Conservation (phyloP, 2,797 vertebrate species). For the Sebastes paucispinis region DNA sequence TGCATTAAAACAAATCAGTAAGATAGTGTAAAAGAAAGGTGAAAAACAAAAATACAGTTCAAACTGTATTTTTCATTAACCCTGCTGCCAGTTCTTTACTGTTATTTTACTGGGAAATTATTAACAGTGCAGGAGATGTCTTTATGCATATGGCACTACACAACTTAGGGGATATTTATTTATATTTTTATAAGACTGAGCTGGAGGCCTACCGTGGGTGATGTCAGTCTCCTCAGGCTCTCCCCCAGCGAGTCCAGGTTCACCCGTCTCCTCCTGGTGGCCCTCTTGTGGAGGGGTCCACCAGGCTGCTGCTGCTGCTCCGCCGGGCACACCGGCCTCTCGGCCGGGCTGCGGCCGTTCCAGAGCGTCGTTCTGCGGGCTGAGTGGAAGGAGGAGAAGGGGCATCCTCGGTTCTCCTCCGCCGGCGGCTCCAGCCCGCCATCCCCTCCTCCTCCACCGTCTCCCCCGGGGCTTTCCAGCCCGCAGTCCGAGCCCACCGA, state of each 20-base stretch:
- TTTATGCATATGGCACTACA: not conserved
- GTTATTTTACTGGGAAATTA: no score
- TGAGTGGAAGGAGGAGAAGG: conserved; percentile 77
- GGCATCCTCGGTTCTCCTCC: conserved; percentile 75
- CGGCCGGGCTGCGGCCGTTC: conserved; percentile 90
- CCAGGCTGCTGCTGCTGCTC: conserved; percentile 45
- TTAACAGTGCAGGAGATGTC: not conserved
- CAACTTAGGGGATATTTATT: not conserved
- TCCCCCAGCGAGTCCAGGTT: conserved; percentile 97
- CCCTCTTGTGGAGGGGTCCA: conserved; percentile 70
- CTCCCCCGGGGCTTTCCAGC: conserved; percentile 89
- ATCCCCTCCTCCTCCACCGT: conserved; percentile 85
- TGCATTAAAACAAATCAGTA: no score
- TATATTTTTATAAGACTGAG: not conserved
- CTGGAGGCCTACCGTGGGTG: conserved; percentile 89
- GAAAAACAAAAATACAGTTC: no score
- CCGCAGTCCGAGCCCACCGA: conserved; percentile 93
- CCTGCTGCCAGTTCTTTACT: no score
- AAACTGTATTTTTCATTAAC: no score
- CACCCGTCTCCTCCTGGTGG: conserved; percentile 88
- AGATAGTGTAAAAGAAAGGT: no score
- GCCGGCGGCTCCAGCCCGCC: conserved; percentile 63
- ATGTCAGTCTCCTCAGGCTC: conserved; percentile 92
- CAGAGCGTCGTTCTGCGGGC: conserved; percentile 86
- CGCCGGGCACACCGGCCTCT: conserved; percentile 75